Evolutionary conservation across 2,113 vertebrate genomes (phyloP).

Genomic region (Clupea harengus): DNA sequence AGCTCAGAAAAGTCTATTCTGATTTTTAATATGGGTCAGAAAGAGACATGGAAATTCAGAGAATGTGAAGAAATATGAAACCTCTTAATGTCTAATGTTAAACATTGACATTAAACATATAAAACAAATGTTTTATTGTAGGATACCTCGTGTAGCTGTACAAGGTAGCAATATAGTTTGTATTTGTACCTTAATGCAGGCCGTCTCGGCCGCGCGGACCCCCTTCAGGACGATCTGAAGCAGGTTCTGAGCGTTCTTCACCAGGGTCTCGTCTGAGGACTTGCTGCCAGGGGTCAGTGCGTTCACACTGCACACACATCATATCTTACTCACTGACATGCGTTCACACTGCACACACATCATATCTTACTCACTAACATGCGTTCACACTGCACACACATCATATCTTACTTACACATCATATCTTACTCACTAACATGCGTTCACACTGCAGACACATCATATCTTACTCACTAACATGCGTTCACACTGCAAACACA

Average conservation of each 20-base stretch:
- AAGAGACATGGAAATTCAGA: background rate
- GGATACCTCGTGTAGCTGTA: background rate
- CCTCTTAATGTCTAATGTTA: conserved; percentile 3
- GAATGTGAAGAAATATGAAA: background rate
- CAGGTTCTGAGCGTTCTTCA: conserved; percentile 83
- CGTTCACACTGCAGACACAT: no score
- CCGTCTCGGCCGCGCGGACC: conserved; percentile 78
- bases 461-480: no score
- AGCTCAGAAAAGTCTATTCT: background rate
- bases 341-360: no score
- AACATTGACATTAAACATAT: conserved; percentile 9
- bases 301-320: conserved; percentile 77
- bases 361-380: no score
- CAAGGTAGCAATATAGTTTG: background rate
- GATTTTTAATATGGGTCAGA: background rate
- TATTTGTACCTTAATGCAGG: conserved; percentile 73
- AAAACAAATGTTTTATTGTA: conserved; percentile 1
- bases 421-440: no score
- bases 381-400: no score
- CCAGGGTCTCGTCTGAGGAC: conserved; percentile 85
- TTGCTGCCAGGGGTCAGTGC: conserved; percentile 82
- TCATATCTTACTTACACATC: no score
- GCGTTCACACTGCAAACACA: no score
- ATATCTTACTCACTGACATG: conserved; percentile 10
- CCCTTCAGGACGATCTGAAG: conserved; percentile 69